These are phyloP conservation scores for Rotaria macrura DNA, from an alignment of 2,888 invertebrate species.

Conservation along the genomic window DNA sequence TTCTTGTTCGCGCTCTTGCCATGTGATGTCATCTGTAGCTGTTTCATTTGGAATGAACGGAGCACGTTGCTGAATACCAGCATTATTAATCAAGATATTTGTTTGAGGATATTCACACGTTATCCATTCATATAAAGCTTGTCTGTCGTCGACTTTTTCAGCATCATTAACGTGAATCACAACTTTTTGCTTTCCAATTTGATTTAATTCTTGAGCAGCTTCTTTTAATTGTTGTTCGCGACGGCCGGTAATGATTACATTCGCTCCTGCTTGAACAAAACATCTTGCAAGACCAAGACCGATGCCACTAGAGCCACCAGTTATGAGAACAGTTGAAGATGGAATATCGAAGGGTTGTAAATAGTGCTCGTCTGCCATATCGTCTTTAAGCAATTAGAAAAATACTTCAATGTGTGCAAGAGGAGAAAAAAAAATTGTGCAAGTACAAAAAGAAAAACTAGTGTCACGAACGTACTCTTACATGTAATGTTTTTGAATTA, in stretches of 20 bases:
- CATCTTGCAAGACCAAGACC: not conserved
- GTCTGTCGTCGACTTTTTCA: not conserved
- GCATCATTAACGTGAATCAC: not conserved
- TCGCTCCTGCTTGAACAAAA: not conserved
- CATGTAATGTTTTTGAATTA: not conserved
- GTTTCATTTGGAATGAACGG: not conserved
- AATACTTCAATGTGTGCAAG: too few species aligned
- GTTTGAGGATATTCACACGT: not conserved
- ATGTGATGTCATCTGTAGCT: not conserved
- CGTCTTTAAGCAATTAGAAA: too few species aligned
- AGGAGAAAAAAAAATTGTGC: not conserved
- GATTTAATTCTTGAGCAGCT: not conserved
- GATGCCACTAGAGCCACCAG: not conserved
- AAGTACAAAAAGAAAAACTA: not conserved
- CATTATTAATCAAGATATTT: conserved; percentile 14
- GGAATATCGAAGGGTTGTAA: not conserved
- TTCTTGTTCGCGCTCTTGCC: not conserved
- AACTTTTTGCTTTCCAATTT: not conserved
- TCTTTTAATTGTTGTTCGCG: conserved; percentile 17
- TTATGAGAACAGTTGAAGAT: not conserved
- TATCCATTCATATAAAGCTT: not conserved
- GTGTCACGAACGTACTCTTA: not conserved
- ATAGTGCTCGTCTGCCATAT: not conserved
- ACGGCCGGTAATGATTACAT: not conserved
- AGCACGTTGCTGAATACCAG: not conserved